These are phyloP conservation scores for Thymelicus acteon DNA, from an alignment of 2,888 invertebrate species.

Conservation along the genomic window DNA sequence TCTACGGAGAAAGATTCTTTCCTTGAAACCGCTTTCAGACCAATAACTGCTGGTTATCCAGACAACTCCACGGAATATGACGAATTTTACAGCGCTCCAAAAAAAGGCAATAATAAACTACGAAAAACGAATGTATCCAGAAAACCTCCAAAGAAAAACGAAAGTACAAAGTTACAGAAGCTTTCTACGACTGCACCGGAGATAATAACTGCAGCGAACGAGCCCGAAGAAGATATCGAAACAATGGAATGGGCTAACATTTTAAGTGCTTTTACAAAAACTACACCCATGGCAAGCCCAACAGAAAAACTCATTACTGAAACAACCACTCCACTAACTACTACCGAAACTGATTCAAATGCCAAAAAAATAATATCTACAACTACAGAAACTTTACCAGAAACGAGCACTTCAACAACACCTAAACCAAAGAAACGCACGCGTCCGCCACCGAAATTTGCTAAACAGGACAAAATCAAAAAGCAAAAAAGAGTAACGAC, in stretches of 20 bases:
- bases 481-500: conserved; percentile 72
- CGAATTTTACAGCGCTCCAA: conserved; percentile 47
- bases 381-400: conserved; percentile 46
- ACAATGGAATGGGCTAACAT: conserved; percentile 68
- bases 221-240: conserved; percentile 53
- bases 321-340: conserved; percentile 49
- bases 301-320: conserved; percentile 52
- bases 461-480: conserved; percentile 65
- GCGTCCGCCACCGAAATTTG: conserved; percentile 69
- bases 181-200: conserved; percentile 59
- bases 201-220: conserved; percentile 65
- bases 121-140: conserved; percentile 55
- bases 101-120: conserved; percentile 53
- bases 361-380: conserved; percentile 44
- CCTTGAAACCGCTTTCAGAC: conserved; percentile 68
- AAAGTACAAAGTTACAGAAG: conserved; percentile 57
- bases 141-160: conserved; percentile 65
- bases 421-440: conserved; percentile 66
- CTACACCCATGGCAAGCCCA: conserved; percentile 69
- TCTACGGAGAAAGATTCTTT: conserved; percentile 63
- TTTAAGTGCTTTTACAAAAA: conserved; percentile 70
- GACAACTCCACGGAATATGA: conserved; percentile 51
- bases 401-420: conserved; percentile 53
- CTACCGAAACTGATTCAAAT: conserved; percentile 42
- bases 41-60: conserved; percentile 63